Percentiles rank a stretch among this genome's conserved stretches.
These are phyloP conservation scores for Sphyrna mokarran DNA, from an alignment of 2,113 vertebrate species.

Conservation along the genomic window DNA sequence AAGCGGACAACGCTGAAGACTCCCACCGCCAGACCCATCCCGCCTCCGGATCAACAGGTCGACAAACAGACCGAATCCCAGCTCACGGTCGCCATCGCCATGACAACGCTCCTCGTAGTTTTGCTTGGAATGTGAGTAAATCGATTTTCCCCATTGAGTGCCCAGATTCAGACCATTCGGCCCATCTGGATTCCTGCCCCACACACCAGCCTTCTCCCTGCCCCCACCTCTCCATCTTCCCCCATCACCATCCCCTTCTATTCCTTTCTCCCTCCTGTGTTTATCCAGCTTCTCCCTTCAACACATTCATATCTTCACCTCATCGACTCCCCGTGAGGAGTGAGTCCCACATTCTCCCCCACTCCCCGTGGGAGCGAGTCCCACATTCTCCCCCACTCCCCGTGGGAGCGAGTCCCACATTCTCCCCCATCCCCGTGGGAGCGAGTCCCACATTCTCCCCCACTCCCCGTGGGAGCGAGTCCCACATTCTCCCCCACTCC, in stretches of 20 bases:
- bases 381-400: no score
- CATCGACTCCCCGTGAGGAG: no score
- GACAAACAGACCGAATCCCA: background rate
- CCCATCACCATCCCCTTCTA: background rate
- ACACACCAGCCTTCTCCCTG: background rate
- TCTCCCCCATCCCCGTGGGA: no score
- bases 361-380: no score
- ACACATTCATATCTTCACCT: no score
- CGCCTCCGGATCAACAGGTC: accelerated
- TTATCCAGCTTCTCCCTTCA: no score
- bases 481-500: no score
- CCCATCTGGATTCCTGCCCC: background rate
- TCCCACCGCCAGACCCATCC: background rate
- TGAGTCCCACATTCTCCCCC: no score
- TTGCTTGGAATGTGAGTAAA: background rate
- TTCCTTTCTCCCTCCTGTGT: no score
- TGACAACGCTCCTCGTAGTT: background rate
- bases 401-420: no score
- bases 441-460: no score
- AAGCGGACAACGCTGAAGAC: background rate
- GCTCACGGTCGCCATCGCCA: background rate
- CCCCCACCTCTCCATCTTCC: accelerated
- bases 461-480: no score
- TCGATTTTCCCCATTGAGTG: background rate
- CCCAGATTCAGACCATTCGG: background rate